These are phyloP conservation scores for Emydocephalus ijimae DNA, from an alignment of 2,113 vertebrate genomes.

Conservation along the genomic window DNA sequence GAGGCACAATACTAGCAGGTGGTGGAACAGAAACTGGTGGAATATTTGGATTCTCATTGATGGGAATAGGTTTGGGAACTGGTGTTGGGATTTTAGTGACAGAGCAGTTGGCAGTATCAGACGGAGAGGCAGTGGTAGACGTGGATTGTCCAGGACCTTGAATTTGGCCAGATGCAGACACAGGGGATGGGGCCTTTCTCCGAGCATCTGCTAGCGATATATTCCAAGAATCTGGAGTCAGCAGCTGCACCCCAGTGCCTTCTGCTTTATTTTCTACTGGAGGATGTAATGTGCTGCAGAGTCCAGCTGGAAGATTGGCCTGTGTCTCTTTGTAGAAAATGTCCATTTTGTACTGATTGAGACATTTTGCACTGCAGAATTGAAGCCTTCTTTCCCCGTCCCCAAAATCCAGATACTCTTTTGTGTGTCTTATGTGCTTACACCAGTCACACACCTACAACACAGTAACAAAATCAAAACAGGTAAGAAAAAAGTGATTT, in stretches of 20 bases:
- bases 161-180: conserved; percentile 76
- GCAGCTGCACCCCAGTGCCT: conserved; percentile 88
- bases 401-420: conserved; percentile 99
- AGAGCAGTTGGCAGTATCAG: conserved; percentile 85
- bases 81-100: conserved; percentile 93
- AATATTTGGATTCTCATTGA: conserved; percentile 84
- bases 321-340: conserved; percentile 99
- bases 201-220: conserved; percentile 89
- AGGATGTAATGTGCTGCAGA: conserved; percentile 88
- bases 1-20: conserved; percentile 79
- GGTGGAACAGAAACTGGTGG: conserved; percentile 83
- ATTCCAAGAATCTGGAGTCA: conserved; percentile 99
- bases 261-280: conserved; percentile 87
- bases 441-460: conserved; percentile 99
- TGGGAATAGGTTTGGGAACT: conserved; percentile 82
- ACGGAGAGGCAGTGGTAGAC: conserved; percentile 87
- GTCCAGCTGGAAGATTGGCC: conserved; percentile 92
- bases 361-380: conserved; percentile 99
- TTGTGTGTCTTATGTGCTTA: conserved; percentile 99
- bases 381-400: conserved; percentile 97
- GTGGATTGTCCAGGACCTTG: conserved; percentile 80
- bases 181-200: conserved; percentile 90
- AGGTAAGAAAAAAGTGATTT: conserved; percentile 68
- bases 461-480: conserved; percentile 72
- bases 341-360: conserved; percentile 99